phyloP scores from a whole-genome alignment of 2,797 vertebrate genomes.

The Forpus xanthops region DNA sequence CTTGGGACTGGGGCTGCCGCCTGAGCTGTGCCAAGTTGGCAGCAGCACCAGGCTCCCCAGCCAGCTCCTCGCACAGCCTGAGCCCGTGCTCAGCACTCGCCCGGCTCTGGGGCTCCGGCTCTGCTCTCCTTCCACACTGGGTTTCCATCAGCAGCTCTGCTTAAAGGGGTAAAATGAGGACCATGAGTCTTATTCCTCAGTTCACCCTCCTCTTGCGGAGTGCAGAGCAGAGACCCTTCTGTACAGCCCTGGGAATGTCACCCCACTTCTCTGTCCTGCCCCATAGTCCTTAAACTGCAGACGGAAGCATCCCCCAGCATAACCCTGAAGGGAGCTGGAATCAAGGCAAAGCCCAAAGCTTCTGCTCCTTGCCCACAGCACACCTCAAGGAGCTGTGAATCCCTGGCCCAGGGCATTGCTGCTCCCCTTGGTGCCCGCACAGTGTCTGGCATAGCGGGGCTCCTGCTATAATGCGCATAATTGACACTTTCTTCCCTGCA shows the following conservation, averaged over 20 bases:
- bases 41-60: neutral
- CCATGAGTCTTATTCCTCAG: neutral
- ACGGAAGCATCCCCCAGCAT: neutral
- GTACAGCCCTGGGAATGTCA: neutral
- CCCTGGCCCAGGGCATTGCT: neutral
- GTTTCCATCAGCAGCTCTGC: neutral
- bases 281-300: neutral
- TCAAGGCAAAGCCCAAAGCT: neutral
- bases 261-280: fast-evolving
- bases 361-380: neutral
- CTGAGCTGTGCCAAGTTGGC: conserved; percentile 39
- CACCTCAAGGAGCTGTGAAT: neutral
- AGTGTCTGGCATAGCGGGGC: neutral
- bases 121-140: fast-evolving
- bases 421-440: neutral
- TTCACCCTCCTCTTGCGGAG: too few relatives aligned
- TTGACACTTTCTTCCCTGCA: neutral
- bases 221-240: neutral
- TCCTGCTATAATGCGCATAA: neutral
- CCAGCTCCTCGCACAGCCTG: neutral
- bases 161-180: neutral
- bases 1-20: conserved; percentile 39
- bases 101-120: neutral
- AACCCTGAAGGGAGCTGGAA: neutral
- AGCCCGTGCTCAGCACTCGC: neutral